These are phyloP conservation scores for Nomada fucata DNA, from an alignment of 2,888 invertebrate genomes.

Conservation along the genomic window DNA sequence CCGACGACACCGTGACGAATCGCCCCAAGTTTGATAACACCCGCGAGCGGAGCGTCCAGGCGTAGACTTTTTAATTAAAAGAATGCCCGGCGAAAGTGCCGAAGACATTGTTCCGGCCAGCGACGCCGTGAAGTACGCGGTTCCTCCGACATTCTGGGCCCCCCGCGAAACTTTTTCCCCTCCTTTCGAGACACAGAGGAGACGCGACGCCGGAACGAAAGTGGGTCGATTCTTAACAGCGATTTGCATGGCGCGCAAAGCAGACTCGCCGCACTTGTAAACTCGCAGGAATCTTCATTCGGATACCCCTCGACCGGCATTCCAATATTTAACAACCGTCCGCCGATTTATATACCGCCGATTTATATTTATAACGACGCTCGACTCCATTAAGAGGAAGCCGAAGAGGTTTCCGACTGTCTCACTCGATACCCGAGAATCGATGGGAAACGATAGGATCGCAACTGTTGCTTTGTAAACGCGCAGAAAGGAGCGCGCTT, in stretches of 20 bases:
- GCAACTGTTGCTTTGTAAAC: too few species aligned
- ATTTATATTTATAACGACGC: too few species aligned
- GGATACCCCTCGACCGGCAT: not conserved
- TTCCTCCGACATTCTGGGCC: slow-evolving; percentile 1
- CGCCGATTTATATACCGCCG: too few species aligned
- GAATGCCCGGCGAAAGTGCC: slow-evolving; percentile 29
- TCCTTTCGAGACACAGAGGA: slow-evolving; percentile 10
- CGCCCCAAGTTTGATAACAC: slow-evolving; percentile 39
- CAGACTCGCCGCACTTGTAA: slow-evolving; percentile 5
- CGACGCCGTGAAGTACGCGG: slow-evolving; percentile 27
- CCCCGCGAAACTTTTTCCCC: slow-evolving; percentile 22
- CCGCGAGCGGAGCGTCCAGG: slow-evolving; percentile 6
- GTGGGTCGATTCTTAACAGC: slow-evolving; percentile 18
- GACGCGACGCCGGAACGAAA: slow-evolving; percentile 4
- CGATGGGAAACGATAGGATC: not conserved
- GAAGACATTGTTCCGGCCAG: slow-evolving; percentile 15
- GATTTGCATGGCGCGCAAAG: slow-evolving; percentile 23
- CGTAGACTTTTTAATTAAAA: slow-evolving; percentile 53
- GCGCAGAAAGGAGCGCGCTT: too few species aligned
- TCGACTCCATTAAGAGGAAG: not conserved
- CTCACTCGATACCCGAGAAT: not conserved
- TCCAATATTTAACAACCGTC: not conserved
- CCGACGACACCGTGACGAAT: not conserved
- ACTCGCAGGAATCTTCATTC: slow-evolving; percentile 17
- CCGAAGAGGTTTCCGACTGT: not conserved